Conservation (phyloP, 1,140 invertebrate species). For the Steinernema feltiae region DNA sequence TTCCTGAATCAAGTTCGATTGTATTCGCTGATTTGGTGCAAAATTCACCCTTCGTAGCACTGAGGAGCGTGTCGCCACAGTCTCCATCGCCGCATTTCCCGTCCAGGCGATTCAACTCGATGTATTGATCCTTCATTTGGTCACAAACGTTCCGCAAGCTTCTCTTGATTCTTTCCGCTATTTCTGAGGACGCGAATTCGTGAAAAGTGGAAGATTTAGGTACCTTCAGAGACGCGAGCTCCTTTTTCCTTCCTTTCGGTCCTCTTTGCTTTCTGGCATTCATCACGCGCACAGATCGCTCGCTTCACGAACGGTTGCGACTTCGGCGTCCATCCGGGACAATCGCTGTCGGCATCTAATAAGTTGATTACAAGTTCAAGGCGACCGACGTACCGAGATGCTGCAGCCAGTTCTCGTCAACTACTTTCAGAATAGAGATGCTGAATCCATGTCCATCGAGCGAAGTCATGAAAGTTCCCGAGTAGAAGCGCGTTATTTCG, state of each 20-base stretch:
- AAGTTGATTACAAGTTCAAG: conserved; percentile 11
- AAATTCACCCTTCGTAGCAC: conserved; percentile 64
- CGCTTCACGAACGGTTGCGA: not conserved
- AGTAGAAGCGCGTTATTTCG: conserved; percentile 66
- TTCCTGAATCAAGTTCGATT: not conserved
- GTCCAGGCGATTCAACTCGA: conserved; percentile 69
- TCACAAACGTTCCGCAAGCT: conserved; percentile 27
- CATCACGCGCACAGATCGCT: too few species aligned
- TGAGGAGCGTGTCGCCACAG: conserved; percentile 70
- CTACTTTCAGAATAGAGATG: conserved; percentile 66
- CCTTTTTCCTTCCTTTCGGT: not conserved
- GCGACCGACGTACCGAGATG: conserved; percentile 60
- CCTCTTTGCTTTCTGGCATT: too few species aligned
- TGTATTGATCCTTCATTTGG: conserved; percentile 63
- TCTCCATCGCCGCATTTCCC: conserved; percentile 74
- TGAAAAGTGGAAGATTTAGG: too few species aligned
- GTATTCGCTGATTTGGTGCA: conserved; percentile 30
- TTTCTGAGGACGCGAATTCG: conserved; percentile 34
- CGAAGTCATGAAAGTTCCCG: conserved; percentile 72
- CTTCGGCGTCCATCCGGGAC: not conserved
- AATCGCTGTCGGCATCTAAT: conserved; percentile 6
- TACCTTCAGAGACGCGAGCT: not conserved
- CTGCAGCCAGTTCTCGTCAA: conserved; percentile 49
- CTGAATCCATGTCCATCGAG: conserved; percentile 75
- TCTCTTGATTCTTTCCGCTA: not conserved